A percentile compares a stretch with the other conserved stretches of the same genome.
Conservation (phyloP, 2,113 vertebrate genomes). For the Myiozetetes cayanensis region DNA sequence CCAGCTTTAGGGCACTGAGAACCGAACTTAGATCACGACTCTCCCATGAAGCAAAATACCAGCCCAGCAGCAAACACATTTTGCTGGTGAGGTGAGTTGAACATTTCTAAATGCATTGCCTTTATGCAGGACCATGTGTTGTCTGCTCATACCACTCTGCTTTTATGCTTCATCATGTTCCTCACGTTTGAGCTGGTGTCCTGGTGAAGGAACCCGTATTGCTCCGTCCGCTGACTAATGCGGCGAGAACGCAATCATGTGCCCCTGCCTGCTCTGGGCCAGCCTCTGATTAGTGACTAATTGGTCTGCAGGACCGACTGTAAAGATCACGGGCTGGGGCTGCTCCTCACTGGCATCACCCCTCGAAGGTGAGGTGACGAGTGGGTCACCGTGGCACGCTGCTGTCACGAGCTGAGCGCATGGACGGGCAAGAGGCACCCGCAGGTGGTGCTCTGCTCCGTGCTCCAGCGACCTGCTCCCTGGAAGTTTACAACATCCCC, state of each 20-base stretch:
- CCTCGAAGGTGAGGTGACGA: background rate
- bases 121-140: conserved; percentile 4
- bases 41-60: background rate
- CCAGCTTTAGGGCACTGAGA: background rate
- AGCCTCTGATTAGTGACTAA: background rate
- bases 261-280: background rate
- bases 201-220: background rate
- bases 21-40: background rate
- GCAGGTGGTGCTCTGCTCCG: rapidly evolving
- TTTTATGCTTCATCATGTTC: conserved; percentile 42
- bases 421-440: background rate
- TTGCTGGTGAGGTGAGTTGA: background rate
- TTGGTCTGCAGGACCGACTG: background rate
- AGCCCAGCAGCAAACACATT: background rate
- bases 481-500: rapidly evolving
- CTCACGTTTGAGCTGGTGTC: background rate
- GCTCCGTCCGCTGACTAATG: background rate
- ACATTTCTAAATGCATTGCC: background rate
- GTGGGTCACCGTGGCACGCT: rapidly evolving
- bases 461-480: rapidly evolving
- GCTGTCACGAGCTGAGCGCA: rapidly evolving
- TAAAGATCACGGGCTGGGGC: background rate
- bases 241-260: background rate
- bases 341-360: rapidly evolving
- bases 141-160: background rate